Conservation (phyloP, 2,888 invertebrate genomes). For the Pyrrhia umbra region DNA sequence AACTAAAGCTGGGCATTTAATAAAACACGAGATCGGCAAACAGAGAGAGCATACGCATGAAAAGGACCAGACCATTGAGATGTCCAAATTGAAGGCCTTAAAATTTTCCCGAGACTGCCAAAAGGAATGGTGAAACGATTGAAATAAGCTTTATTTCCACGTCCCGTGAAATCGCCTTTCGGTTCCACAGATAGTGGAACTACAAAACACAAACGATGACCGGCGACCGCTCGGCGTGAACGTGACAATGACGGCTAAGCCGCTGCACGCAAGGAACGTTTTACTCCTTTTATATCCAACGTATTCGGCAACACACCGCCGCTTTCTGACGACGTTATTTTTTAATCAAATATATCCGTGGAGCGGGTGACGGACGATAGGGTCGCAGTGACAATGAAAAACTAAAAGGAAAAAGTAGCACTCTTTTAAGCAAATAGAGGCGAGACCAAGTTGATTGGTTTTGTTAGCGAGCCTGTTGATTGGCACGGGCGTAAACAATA, state of each 20-base stretch:
- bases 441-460: slow-evolving; percentile 91
- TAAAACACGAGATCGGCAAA: slow-evolving; percentile 81
- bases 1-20: slow-evolving; percentile 83
- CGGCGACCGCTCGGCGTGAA: slow-evolving; percentile 70
- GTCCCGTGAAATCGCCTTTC: slow-evolving; percentile 70
- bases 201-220: slow-evolving; percentile 81
- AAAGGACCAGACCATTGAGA: slow-evolving; percentile 54
- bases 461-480: slow-evolving; percentile 90
- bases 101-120: slow-evolving; percentile 59
- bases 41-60: slow-evolving; percentile 60
- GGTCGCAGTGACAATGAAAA: slow-evolving; percentile 87
- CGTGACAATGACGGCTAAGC: slow-evolving; percentile 89
- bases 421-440: slow-evolving; percentile 90
- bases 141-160: slow-evolving; percentile 62
- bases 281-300: slow-evolving; percentile 85
- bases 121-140: slow-evolving; percentile 50
- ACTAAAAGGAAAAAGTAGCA: slow-evolving; percentile 87
- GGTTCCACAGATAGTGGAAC: slow-evolving; percentile 83
- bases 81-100: slow-evolving; percentile 60
- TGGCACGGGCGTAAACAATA: slow-evolving; percentile 89
- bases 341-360: slow-evolving; percentile 91
- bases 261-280: slow-evolving; percentile 78
- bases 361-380: slow-evolving; percentile 89
- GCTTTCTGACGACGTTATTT: slow-evolving; percentile 91
- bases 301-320: slow-evolving; percentile 77